Evolutionary conservation across 1,140 invertebrate genomes (phyloP), one percentile per base, ranked within the genome.

Genomic region (Scylla paramamosain): DNA sequence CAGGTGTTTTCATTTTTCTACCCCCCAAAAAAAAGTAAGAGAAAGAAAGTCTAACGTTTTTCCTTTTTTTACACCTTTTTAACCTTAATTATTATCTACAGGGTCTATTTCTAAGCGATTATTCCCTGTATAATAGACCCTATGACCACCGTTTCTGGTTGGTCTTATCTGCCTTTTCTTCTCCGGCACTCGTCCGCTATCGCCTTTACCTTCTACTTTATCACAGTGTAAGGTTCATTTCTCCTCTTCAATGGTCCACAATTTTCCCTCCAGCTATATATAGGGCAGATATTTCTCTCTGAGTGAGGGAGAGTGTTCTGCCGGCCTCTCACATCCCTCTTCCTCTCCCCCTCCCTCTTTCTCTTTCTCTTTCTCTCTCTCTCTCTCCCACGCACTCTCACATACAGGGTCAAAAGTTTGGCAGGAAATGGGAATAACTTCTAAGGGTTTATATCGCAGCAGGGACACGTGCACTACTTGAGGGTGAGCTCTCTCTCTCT

Each of bases 81-180:
- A 59, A 59, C 52, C 52, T 59, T 59, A 59, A 59, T 59, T 59
- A 59, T 20, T 16, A 59, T 59, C 88, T 48, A 90, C 45, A 90
- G 88, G 45, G 88, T 14, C 88, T 12, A 45, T 52, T 59, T 90
- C 29, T 59, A 48, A 59, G 46, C 10, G 20, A 10, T 91, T 12
- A 67, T 91, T 16, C 29, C 48, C 46, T 59, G n/a, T 7, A 59
- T 46, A 46, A 91, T 59, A 6, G 88, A 90, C 88, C 45, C 48
- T 90, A 90, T 90, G 45, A 14, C 45, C 39, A 1, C 32, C 88
- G 39, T 39, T 48, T 20, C 88, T 39, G 45, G 20, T 39, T 28
- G 28, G 28, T n/a, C 45, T 90, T 90, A 90, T 90, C 88, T 14
- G 88, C 20, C 39, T 48, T 90, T 90, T 90, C 88, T 90, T 90